A percentile compares a stretch with the other conserved stretches of the same genome.
Conservation (phyloP, 2,113 vertebrate species). For the Petrocephalus zakoni region DNA sequence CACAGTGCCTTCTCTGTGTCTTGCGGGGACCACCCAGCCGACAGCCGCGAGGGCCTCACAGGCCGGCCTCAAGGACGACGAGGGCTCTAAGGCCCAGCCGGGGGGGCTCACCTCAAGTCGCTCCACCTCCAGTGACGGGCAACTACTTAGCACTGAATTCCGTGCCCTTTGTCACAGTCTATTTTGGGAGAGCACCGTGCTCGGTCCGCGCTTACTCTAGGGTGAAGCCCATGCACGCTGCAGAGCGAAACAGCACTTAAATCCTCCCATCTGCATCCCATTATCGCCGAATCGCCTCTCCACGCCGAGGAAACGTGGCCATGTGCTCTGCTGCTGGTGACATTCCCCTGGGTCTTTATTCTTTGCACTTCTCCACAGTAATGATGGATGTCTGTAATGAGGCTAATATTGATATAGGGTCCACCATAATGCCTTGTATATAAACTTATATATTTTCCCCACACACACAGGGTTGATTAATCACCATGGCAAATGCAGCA, state of each 20-base stretch:
- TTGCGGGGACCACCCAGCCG: constrained; percentile 32
- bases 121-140: neutral
- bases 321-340: neutral
- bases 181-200: neutral
- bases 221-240: neutral
- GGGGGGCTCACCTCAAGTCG: neutral
- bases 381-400: neutral
- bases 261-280: neutral
- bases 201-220: neutral
- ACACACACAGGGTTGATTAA: neutral
- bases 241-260: neutral
- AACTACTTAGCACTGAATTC: neutral
- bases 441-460: neutral
- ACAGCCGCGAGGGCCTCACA: neutral
- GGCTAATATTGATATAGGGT: neutral
- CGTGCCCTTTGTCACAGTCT: neutral
- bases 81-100: neutral
- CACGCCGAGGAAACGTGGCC: neutral
- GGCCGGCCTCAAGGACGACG: constrained; percentile 18
- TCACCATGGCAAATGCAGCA: neutral
- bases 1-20: constrained; percentile 11
- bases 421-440: neutral
- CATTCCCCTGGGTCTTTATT: neutral
- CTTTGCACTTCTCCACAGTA: neutral
- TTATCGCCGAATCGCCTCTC: neutral